A percentile compares a stretch with the other conserved stretches of the same genome.
Evolutionary conservation across 2,113 vertebrate genomes (phyloP).

Genomic region (Erinaceus europaeus): DNA sequence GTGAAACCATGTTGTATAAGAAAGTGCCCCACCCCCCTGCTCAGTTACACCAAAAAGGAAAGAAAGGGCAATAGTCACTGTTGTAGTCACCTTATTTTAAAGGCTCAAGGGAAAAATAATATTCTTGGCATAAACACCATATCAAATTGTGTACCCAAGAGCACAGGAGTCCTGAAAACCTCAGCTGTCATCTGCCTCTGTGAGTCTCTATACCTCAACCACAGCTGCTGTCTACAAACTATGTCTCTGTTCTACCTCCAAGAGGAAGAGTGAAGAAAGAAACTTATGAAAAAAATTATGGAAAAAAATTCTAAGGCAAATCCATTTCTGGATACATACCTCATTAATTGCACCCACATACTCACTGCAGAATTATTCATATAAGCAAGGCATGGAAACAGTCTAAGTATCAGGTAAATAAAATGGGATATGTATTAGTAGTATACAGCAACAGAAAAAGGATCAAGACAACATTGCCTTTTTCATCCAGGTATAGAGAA

Average conservation of each 20-base stretch:
- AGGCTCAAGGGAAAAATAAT: background rate
- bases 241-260: background rate
- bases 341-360: background rate
- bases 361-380: background rate
- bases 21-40: too few relatives aligned
- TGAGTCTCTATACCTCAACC: background rate
- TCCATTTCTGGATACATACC: too few relatives aligned
- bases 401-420: background rate
- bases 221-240: background rate
- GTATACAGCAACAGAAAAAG: background rate
- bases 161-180: background rate
- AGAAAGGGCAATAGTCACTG: background rate
- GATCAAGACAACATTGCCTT: slow-evolving; percentile 1
- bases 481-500: too few relatives aligned
- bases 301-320: too few relatives aligned
- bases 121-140: background rate
- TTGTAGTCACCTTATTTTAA: background rate
- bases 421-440: background rate
- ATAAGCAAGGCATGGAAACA: background rate
- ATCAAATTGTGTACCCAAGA: background rate
- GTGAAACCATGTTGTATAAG: background rate
- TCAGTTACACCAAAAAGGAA: background rate
- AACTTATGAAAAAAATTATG: background rate
- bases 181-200: background rate
- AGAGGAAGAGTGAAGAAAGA: background rate